Base-by-base conservation (phyloP, 2,797 vertebrate species). In the Loris lydekkerianus region DNA sequence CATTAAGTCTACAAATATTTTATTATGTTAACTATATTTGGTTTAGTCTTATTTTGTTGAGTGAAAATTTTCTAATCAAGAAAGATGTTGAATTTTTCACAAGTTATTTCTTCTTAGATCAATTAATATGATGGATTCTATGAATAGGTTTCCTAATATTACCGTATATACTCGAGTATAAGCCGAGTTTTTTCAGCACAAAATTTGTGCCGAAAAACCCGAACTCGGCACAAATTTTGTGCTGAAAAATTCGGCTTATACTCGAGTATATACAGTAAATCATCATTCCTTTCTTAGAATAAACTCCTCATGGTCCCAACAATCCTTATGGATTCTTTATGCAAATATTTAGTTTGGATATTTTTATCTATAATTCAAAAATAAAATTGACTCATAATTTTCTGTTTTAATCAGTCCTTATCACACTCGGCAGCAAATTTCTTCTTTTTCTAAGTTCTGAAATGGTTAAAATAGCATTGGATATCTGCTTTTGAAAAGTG, bases 301-400 rank as follows among this genome's bases (percentile, higher is more conserved):
- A 77, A 29, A 37, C 34, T 83, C 53, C 25, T 31, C 17, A 31
- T 84, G 80, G n/a, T 77, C 25, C 7, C n/a, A 60, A 60, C 10
- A 23, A 23, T 80, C 18, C 31, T 94, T 46, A 60, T 60, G 31
- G 60, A 46, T 37, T 65, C 23, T 89, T 18, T 82, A 23, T 60
- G 34, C 9, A 65, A 67, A 13, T 23, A 65, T 49, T 65, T 86
- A 81, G 29, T 90, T 90, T 70, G n/a, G 56, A 53, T 63, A 85
- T 86, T 91, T 76, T 25, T 60, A 60, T 67, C 5, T 78, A 53
- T 90, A 78, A 70, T 65, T 90, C 0, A 76, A 92, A 95, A 87
- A 67, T 67, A 27, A 90, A 73, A 87, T 31, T 87, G 76, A 81
- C 49, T 60, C 43, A 8, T 10, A 76, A 60, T 56, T 80, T 73